Evolutionary conservation across 1,140 invertebrate genomes (phyloP).

Genomic region (Batillaria attramentaria): DNA sequence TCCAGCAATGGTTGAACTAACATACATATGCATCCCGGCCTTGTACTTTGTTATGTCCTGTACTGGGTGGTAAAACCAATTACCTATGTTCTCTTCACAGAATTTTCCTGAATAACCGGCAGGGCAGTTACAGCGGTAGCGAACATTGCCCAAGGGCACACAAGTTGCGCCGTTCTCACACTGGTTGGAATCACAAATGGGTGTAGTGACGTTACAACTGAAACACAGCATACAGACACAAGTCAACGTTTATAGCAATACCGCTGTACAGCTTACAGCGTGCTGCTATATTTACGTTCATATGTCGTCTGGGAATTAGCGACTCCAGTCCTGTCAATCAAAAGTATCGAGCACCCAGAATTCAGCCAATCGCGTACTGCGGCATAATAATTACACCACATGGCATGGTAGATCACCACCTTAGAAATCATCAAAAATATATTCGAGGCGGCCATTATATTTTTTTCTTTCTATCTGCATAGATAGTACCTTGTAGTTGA

Average conservation of each 20-base stretch:
- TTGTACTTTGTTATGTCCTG: too few relatives aligned
- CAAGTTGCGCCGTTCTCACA: conserved; percentile 95
- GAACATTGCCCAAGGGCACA: conserved; percentile 68
- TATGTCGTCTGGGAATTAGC: background rate
- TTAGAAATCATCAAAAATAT: background rate
- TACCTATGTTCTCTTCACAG: conserved; percentile 82
- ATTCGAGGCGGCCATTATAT: background rate
- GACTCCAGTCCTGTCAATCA: background rate
- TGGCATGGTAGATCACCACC: too few relatives aligned
- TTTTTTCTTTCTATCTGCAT: background rate
- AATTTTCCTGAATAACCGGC: conserved; percentile 72
- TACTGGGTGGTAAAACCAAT: too few relatives aligned
- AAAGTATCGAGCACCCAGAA: background rate
- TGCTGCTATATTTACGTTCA: background rate
- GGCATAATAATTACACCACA: background rate
- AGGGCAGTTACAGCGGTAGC: conserved; percentile 88
- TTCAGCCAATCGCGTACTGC: background rate
- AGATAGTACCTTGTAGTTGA: background rate
- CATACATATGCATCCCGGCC: too few relatives aligned
- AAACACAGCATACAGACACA: conserved; percentile 72
- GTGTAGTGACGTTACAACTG: conserved; percentile 92
- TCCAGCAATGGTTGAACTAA: too few relatives aligned
- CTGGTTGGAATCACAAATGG: conserved; percentile 86
- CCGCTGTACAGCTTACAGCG: background rate
- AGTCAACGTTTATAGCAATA: background rate